Evolutionary conservation across 1,140 invertebrate genomes (phyloP), one percentile per base, ranked within the genome.

Genomic region (Pachyrhynchus sulphureomaculatus): DNA sequence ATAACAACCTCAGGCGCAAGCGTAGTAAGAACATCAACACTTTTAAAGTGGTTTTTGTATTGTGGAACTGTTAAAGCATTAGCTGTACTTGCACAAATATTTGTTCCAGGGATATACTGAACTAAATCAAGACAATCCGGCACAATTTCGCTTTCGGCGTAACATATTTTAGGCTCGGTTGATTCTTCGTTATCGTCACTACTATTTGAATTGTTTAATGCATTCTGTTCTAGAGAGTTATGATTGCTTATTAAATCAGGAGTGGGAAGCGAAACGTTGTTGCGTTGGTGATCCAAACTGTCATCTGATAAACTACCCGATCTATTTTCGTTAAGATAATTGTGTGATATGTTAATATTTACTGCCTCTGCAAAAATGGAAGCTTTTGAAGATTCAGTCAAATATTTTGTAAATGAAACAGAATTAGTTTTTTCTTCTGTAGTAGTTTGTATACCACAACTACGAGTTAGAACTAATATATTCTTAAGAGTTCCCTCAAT

Each of bases 331-430:
- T 66, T 72, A 3, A 74, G 53, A 68, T 77, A 79, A 54, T 75
- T 72, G 42, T 81, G 78, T 2, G 79, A 79, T 60, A 82, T 81
- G 58, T 82, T 82, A 29, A 82, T 83, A 55, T 79, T 82, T 2
- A 47, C 29, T 3, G 55, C 55, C 23, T 58, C 55, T 8, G 44
- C 23, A 17, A 48, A 48, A 24, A 58, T 58, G 64, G 26, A 55
- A 44, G 52, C 56, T 62, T 61, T 67, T 54, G 47, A 62, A 60
- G 65, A 69, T 68, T 45, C 52, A 20, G 47, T 59, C 47, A 76
- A 59, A 51, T 75, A 77, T 61, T 75, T 79, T 18, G 68, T 72
- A 65, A 74, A 67, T 51, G 53, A 67, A 10, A 67, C 68, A 29
- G 53, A 62, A 48, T 21, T 64, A 32, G 63, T 23, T 36, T 66